Conservation (phyloP, 1,140 invertebrate species). For the Stegodyphus dumicola region DNA sequence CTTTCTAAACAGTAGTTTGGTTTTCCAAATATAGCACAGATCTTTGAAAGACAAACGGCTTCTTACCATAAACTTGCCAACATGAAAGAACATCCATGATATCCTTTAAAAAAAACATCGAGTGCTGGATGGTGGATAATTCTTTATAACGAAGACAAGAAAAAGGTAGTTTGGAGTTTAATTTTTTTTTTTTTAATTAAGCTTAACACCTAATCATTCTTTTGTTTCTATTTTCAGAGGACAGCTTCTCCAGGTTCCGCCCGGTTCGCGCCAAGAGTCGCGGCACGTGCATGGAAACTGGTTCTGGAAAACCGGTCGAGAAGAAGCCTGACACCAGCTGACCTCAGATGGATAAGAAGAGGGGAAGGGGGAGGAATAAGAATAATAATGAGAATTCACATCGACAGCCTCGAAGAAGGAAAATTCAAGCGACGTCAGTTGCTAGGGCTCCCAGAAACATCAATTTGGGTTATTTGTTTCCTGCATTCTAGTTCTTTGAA, state of each 20-base stretch:
- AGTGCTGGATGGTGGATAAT: background rate
- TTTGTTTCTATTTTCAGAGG: conserved; percentile 5
- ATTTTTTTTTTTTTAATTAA: background rate
- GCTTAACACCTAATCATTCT: conserved; percentile 9
- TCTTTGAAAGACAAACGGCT: background rate
- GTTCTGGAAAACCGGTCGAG: conserved; percentile 7
- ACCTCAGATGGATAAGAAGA: background rate
- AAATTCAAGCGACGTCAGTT: background rate
- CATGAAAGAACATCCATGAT: background rate
- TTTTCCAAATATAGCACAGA: background rate
- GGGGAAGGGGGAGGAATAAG: background rate
- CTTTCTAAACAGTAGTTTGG: background rate
- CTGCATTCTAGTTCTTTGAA: too few species aligned
- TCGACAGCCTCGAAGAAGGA: background rate
- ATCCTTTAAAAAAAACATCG: background rate
- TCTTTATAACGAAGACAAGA: background rate
- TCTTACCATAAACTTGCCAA: background rate
- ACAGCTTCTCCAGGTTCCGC: conserved; percentile 4
- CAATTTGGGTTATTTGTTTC: too few species aligned
- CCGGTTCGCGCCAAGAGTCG: background rate
- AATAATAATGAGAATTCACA: conserved; percentile 3
- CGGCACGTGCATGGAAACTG: conserved; percentile 5
- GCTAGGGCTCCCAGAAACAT: background rate
- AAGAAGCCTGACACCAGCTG: conserved; percentile 1
- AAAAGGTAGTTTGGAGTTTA: background rate